phyloP scores from a whole-genome alignment of 1,140 invertebrate species.

The Eriocheir sinensis region DNA sequence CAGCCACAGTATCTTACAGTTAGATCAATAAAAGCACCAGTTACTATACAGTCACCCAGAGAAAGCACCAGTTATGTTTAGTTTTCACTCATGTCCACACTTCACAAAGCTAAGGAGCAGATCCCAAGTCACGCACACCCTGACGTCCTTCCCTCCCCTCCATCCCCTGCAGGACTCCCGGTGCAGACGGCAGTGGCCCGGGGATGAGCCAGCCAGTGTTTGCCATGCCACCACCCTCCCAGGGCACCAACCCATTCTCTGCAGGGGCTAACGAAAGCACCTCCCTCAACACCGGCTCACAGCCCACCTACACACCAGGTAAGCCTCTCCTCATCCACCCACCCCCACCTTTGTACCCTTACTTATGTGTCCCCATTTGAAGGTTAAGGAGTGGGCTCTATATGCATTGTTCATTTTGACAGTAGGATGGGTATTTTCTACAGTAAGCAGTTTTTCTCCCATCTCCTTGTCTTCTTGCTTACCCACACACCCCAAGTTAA shows the following conservation, averaged over 20 bases:
- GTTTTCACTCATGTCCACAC: neutral
- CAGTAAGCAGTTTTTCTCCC: too few species aligned
- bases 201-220: slow-evolving; percentile 75
- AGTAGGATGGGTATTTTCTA: too few species aligned
- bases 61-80: too few species aligned
- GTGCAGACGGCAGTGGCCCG: neutral
- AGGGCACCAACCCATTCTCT: slow-evolving; percentile 51
- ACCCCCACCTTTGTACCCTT: too few species aligned
- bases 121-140: neutral
- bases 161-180: slow-evolving; percentile 27
- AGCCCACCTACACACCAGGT: slow-evolving; percentile 81
- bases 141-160: neutral
- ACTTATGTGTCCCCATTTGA: too few species aligned
- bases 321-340: neutral
- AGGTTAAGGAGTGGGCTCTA: too few species aligned
- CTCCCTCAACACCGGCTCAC: slow-evolving; percentile 81
- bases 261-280: slow-evolving; percentile 82
- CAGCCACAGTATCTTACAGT: too few species aligned
- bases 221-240: slow-evolving; percentile 81
- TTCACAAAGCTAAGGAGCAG: neutral
- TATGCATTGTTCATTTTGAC: too few species aligned
- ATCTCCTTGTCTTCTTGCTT: neutral
- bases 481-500: neutral
- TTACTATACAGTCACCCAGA: too few species aligned
- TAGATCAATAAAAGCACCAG: neutral